Evolutionary conservation across 2,888 invertebrate species (phyloP).

Genomic region (Clunio marinus): DNA sequence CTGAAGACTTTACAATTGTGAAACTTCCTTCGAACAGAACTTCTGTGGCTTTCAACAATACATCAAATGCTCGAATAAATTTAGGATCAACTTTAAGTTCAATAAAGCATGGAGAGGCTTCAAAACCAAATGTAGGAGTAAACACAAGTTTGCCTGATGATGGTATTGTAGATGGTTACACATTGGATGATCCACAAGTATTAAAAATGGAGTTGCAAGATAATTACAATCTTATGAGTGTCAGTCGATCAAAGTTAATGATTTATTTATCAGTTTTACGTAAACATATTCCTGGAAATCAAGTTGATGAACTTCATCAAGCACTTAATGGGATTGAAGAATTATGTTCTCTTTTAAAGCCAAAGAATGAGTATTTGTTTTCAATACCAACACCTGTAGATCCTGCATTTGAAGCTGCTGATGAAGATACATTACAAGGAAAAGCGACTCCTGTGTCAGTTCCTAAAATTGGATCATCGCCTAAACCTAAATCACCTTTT

Average conservation of each 20-base stretch:
- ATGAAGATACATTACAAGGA: slow-evolving; percentile 41
- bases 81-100: not conserved
- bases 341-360: slow-evolving; percentile 48
- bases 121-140: not conserved
- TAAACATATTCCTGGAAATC: slow-evolving; percentile 46
- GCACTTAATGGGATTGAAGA: slow-evolving; percentile 54
- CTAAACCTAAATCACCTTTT: no score
- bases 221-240: slow-evolving; percentile 51
- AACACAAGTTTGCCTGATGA: slow-evolving; percentile 36
- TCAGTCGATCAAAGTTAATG: slow-evolving; percentile 51
- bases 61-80: not conserved
- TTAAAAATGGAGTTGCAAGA: slow-evolving; percentile 51
- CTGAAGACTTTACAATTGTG: not conserved
- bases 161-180: slow-evolving; percentile 51
- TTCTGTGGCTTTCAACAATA: not conserved
- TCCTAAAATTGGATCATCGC: no score
- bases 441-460: not conserved
- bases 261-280: slow-evolving; percentile 50
- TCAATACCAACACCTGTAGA: slow-evolving; percentile 45
- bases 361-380: slow-evolving; percentile 19
- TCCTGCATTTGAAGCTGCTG: slow-evolving; percentile 51
- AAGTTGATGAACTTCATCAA: slow-evolving; percentile 47
- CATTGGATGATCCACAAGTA: slow-evolving; percentile 51
- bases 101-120: slow-evolving; percentile 24
- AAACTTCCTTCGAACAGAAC: slow-evolving; percentile 4